phyloP scores from a whole-genome alignment of 2,113 vertebrate species.

The Poeciliopsis prolifica region DNA sequence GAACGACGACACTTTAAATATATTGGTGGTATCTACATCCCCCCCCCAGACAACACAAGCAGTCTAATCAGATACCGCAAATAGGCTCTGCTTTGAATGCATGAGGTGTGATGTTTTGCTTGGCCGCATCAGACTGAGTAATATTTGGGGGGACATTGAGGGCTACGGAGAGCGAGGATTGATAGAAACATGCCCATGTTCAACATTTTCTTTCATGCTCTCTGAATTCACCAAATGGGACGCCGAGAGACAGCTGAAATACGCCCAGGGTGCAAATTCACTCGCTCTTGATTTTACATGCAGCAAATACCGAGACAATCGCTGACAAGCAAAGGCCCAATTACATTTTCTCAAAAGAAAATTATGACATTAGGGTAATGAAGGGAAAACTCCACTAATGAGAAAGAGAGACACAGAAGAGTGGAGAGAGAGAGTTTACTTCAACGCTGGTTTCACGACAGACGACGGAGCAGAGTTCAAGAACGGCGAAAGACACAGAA shows the following conservation, averaged over 20 bases:
- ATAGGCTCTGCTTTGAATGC: conserved; percentile 44
- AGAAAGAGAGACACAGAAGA: conserved; percentile 49
- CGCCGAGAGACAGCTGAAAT: conserved; percentile 36
- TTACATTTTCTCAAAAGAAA: conserved; percentile 62
- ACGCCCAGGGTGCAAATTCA: conserved; percentile 49
- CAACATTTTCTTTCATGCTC: conserved; percentile 32
- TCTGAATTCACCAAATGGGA: conserved; percentile 39
- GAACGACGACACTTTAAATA: conserved; percentile 41
- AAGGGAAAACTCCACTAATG: conserved; percentile 72
- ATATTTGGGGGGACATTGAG: conserved; percentile 20
- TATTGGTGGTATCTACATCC: conserved; percentile 33
- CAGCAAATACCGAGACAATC: conserved; percentile 51
- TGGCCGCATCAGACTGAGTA: conserved; percentile 13
- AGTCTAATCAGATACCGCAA: conserved; percentile 43
- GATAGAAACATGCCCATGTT: conserved; percentile 24
- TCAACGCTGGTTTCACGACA: conserved; percentile 50
- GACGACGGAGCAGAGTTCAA: conserved; percentile 72
- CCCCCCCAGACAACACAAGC: conserved; percentile 57
- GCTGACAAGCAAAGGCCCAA: conserved; percentile 61
- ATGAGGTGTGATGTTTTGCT: conserved; percentile 8
- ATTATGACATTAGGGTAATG: conserved; percentile 76
- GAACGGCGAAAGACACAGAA: conserved; percentile 59
- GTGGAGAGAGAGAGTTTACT: conserved; percentile 35
- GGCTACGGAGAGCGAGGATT: not conserved
- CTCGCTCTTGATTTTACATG: conserved; percentile 47